phyloP scores from a whole-genome alignment of 2,888 invertebrate species.

The Hypsopygia costalis region DNA sequence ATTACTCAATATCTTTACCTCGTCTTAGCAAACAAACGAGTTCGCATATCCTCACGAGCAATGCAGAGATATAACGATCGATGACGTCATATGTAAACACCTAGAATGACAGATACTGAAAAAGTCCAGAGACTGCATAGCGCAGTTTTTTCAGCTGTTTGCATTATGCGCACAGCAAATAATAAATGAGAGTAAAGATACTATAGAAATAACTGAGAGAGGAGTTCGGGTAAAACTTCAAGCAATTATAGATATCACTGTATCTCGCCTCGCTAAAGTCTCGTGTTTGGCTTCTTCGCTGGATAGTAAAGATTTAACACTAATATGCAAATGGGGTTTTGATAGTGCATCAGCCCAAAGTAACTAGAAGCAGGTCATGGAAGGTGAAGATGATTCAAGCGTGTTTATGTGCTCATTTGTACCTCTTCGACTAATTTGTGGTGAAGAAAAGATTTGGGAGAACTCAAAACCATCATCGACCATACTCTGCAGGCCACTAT shows the following conservation, averaged over 20 bases:
- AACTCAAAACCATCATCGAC: conserved; percentile 6
- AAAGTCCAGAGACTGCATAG: too few relatives aligned
- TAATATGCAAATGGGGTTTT: conserved; percentile 16
- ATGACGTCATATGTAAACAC: too few relatives aligned
- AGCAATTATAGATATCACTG: conserved; percentile 15
- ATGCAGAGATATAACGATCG: too few relatives aligned
- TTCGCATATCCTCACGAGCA: too few relatives aligned
- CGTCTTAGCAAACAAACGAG: too few relatives aligned
- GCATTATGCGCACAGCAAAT: too few relatives aligned
- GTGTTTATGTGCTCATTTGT: conserved; percentile 11
- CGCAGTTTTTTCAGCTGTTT: too few relatives aligned
- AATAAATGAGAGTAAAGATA: too few relatives aligned
- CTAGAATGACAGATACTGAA: too few relatives aligned
- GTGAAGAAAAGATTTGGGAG: conserved; percentile 11
- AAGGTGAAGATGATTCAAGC: conserved; percentile 7
- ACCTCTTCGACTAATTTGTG: conserved; percentile 7
- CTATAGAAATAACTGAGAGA: conserved; percentile 10
- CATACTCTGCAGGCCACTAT: conserved; percentile 7
- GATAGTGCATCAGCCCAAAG: conserved; percentile 14
- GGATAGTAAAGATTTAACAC: conserved; percentile 10
- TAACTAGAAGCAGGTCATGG: conserved; percentile 13
- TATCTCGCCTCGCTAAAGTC: conserved; percentile 11
- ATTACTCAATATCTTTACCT: too few relatives aligned
- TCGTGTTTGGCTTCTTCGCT: conserved; percentile 6
- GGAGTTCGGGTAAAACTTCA: conserved; percentile 15